Conservation (phyloP, 2,797 vertebrate genomes). For the Sebastes kiyomatsui region DNA sequence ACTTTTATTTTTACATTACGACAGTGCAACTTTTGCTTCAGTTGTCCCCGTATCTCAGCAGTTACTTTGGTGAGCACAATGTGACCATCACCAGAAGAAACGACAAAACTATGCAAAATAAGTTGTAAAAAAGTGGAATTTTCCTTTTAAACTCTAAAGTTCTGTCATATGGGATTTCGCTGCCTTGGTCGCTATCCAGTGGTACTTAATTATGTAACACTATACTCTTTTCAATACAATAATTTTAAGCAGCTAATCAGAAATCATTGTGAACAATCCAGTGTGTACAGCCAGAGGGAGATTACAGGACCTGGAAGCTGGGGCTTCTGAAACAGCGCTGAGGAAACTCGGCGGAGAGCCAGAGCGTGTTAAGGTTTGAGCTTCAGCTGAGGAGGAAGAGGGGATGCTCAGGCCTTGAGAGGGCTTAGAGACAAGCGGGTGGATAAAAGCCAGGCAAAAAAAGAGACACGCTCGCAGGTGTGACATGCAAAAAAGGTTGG, state of each 20-base stretch:
- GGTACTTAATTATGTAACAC: conserved; percentile 34
- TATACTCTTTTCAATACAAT: conserved; percentile 25
- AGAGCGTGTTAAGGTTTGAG: conserved; percentile 27
- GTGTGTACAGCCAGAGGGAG: conserved; percentile 29
- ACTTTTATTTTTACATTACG: not conserved
- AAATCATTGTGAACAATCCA: conserved; percentile 49
- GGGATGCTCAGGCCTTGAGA: conserved; percentile 42
- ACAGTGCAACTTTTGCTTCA: not conserved
- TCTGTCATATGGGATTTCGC: not conserved
- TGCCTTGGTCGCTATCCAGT: conserved; percentile 8
- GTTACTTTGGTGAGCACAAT: not conserved
- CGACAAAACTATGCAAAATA: not conserved
- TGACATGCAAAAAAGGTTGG: conserved; percentile 36
- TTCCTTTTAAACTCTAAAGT: conserved; percentile 1
- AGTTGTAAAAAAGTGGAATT: not conserved
- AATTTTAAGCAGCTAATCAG: conserved; percentile 35
- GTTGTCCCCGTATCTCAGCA: not conserved
- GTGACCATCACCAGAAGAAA: not conserved
- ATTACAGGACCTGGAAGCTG: conserved; percentile 26
- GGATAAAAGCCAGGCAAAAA: conserved; percentile 24
- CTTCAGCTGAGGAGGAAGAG: conserved; percentile 16
- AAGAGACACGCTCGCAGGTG: conserved; percentile 16
- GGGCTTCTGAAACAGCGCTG: conserved; percentile 18
- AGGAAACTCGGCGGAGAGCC: conserved; percentile 9
- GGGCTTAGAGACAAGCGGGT: conserved; percentile 34